Percentiles rank a stretch among this genome's conserved stretches.
phyloP scores from a whole-genome alignment of 2,888 invertebrate species.

The Aporophyla lueneburgensis region DNA sequence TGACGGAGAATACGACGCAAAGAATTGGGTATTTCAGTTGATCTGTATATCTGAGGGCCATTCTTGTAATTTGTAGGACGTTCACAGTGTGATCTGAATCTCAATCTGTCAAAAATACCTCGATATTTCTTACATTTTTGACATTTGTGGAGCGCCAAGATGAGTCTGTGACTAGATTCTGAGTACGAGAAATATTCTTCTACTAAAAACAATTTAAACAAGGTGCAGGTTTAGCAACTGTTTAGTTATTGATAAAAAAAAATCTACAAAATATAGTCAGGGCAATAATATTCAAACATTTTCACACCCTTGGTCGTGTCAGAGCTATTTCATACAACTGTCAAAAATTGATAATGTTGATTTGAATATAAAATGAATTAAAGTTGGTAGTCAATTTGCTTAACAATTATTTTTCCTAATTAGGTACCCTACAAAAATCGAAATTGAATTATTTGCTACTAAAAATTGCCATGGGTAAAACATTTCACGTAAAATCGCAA shows the following conservation, averaged over 20 bases:
- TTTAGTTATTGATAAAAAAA: background rate
- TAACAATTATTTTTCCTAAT: background rate
- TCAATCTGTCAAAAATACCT: too few relatives aligned
- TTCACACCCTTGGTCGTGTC: background rate
- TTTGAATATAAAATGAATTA: background rate
- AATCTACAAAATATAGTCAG: background rate
- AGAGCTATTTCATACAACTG: background rate
- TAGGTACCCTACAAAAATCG: background rate
- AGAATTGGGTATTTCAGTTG: too few relatives aligned
- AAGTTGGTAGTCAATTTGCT: background rate
- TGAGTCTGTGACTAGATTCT: too few relatives aligned
- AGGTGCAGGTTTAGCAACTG: background rate
- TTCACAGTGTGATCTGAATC: too few relatives aligned
- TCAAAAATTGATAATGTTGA: background rate
- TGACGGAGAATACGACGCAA: background rate
- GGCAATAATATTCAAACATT: background rate
- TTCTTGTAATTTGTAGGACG: too few relatives aligned
- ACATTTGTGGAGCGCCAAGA: too few relatives aligned
- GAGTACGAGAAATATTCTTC: too few relatives aligned
- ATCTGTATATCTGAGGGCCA: too few relatives aligned
- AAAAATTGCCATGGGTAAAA: background rate
- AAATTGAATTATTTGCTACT: too few relatives aligned
- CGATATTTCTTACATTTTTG: too few relatives aligned
- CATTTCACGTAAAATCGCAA: background rate
- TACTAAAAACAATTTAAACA: too few relatives aligned